A percentile compares a stretch with the other conserved stretches of the same genome.
Evolutionary conservation across 1,140 invertebrate genomes (phyloP).

Genomic region (Tribolium castaneum): DNA sequence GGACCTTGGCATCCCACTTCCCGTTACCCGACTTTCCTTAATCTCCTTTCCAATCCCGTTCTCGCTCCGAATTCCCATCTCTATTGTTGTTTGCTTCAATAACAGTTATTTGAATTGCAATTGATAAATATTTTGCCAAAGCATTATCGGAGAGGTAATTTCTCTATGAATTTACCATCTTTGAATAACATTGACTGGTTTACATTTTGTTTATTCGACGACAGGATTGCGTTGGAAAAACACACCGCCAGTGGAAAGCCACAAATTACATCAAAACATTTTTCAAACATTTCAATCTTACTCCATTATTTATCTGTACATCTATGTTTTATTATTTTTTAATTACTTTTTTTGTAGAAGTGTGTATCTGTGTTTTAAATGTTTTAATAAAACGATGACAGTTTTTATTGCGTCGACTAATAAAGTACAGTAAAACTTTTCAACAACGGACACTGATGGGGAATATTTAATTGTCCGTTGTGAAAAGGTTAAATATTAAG

Average conservation of each 20-base stretch:
- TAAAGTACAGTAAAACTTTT: too few species aligned
- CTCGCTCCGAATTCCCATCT: conserved; percentile 20
- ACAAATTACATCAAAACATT: too few species aligned
- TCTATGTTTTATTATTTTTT: too few species aligned
- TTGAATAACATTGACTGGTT: not conserved
- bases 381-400: too few species aligned
- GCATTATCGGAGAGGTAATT: conserved; percentile 28
- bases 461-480: too few species aligned
- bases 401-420: too few species aligned
- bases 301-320: too few species aligned
- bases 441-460: too few species aligned
- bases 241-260: not conserved
- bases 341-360: too few species aligned
- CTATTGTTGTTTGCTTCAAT: conserved; percentile 35
- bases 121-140: conserved; percentile 33
- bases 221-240: not conserved
- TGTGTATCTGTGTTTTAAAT: too few species aligned
- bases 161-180: conserved; percentile 18
- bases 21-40: conserved; percentile 33
- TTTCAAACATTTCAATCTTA: too few species aligned
- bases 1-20: conserved; percentile 32
- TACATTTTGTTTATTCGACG: conserved; percentile 10
- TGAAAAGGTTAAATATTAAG: too few species aligned
- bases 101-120: conserved; percentile 36
- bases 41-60: conserved; percentile 31